These are phyloP conservation scores for Syngnathus acus DNA, from an alignment of 2,797 vertebrate species.

Conservation along the genomic window DNA sequence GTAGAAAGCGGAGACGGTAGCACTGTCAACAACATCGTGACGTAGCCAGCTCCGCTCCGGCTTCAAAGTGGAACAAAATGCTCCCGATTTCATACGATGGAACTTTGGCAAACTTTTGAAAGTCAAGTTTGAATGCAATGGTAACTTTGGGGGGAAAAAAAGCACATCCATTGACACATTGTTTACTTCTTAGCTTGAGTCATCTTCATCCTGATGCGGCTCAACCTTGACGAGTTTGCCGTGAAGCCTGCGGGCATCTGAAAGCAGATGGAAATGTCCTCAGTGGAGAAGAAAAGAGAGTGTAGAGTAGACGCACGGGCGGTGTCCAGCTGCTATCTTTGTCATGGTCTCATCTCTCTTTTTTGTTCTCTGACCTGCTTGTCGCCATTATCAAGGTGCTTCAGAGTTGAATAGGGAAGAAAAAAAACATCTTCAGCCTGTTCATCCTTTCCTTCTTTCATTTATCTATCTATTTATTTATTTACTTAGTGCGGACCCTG, in stretches of 20 bases:
- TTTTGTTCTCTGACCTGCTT: constrained; percentile 18
- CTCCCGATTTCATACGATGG: too few relatives aligned
- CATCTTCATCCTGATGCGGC: not conserved
- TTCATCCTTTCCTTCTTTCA: constrained; percentile 1
- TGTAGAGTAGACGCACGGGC: constrained; percentile 2
- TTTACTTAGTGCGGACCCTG: constrained; percentile 3
- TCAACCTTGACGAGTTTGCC: not conserved
- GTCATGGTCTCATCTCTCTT: constrained; percentile 22
- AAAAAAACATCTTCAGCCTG: constrained; percentile 11
- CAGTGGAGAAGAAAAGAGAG: constrained; percentile 5
- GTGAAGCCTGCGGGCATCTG: not conserved
- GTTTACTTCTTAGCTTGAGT: not conserved
- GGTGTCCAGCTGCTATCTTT: constrained; percentile 37
- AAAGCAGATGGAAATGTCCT: constrained; percentile 4
- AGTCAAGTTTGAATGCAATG: too few relatives aligned
- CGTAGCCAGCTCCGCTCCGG: too few relatives aligned
- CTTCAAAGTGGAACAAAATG: too few relatives aligned
- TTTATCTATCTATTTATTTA: not conserved
- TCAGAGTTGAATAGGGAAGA: constrained; percentile 14
- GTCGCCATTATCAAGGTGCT: constrained; percentile 29
- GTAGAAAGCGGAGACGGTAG: not conserved
- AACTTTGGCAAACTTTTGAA: too few relatives aligned
- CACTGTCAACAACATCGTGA: not conserved
- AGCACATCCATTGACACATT: too few relatives aligned
- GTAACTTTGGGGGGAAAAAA: rapidly evolving